Base-by-base conservation (phyloP, 2,797 vertebrate species). In the Coregonus ussuriensis region DNA sequence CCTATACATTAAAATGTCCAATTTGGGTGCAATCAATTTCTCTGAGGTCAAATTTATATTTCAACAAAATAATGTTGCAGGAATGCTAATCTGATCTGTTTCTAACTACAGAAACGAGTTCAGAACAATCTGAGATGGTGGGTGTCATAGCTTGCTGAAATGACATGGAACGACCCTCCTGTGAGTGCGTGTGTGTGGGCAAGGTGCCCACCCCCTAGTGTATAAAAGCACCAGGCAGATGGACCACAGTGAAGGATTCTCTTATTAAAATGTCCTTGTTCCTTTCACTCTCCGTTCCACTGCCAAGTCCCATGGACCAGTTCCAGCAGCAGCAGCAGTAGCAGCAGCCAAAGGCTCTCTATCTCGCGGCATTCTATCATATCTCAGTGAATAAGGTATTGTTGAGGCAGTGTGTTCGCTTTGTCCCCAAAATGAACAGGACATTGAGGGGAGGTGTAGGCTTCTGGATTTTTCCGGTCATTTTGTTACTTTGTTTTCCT, bases 361-460 rank as follows among this genome's bases (percentile, higher is more conserved):
- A 13, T 65, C 67, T 21, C 13, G 14, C 25, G 16, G 67, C 67
- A 62, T 72, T 71, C 63, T 47, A 53, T 71, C 67, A 37, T 37
- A 66, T 77, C 71, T 81, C 75, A 73, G 77, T 77, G 74, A 81
- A 78, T 67, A 54, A 1, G 56, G 74, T 66, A 35, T 69, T 80
- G 79, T 80, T 72, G 79, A n/a, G 31, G n/a, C 25, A 41, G 51
- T 18, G 29, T 6, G 65, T 16, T 68, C 16, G 9, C 16, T 14
- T 35, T 54, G 53, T 59, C 29, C 4, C 31, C 51, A 35, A 29
- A 35, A 54, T 18, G 51, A 47, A 65, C 73, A 16, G 16, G 25
- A 41, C 25, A n/a, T n/a, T 16, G 56, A 41, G 59, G 56, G 37
- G 1, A 15, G 71, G 21, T 18, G 73, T 76, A 56, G 74, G 66